Evolutionary conservation across 1,140 invertebrate genomes (phyloP), one percentile per base, ranked within the genome.

Genomic region (Atta cephalotes): DNA sequence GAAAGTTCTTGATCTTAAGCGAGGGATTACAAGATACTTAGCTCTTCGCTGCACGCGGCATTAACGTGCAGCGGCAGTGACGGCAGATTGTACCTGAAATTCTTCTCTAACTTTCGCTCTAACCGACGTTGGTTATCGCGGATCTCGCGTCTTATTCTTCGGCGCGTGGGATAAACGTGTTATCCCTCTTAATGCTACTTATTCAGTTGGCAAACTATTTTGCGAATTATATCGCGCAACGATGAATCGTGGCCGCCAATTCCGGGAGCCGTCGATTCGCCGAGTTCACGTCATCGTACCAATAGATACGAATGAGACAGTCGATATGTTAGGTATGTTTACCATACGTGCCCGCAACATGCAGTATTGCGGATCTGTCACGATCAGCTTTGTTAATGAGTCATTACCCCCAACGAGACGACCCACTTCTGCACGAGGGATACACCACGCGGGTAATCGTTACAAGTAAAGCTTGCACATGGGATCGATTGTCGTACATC

Each of bases 311-410:
- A 74, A 74, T 49, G 56, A 76, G 58, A 74, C 49, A 31, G 35
- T 14, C 80, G 70, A 45, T 71, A 58, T 39, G 78, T 70, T 70
- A 58, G 39, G 25, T 62, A 35, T 51, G 80, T 63, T 76, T 84
- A 68, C 28, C 45, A 49, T 70, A 68, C 78, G 63, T 68, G 70
- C 25, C 53, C 21, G 80, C 58, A 74, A 84, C 51, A 60, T 39
- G 79, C 81, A 72, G 68, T 87, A 91, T 87, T 71, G 79, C 90
- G 66, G 39, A 91, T 88, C 74, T 88, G 90, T 91, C 90, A 89
- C 65, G 71, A 85, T 70, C 90, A 91, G 87, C 88, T 80, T 86
- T 85, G 90, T 91, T 91, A 91, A 91, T 89, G 90, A 91, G 74
- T 91, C 87, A 91, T 91, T 91, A 87, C 89, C 77, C 72, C 63